A percentile compares a stretch with the other conserved stretches of the same genome.
phyloP scores from a whole-genome alignment of 2,113 vertebrate genomes.

The Pelecanoides urinatrix region DNA sequence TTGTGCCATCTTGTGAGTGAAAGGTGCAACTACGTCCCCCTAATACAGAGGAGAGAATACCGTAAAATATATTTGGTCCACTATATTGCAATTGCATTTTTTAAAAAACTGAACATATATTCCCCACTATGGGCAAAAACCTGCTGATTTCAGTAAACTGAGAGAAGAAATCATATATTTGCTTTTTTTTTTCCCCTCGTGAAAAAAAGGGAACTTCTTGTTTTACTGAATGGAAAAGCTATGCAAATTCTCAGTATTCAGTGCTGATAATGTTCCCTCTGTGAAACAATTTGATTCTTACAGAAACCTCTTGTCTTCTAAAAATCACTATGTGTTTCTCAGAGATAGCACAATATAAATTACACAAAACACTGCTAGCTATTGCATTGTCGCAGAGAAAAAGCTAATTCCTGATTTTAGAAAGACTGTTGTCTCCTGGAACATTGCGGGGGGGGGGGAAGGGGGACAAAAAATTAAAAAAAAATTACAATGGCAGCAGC shows the following conservation, averaged over 20 bases:
- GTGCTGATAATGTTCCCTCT: background rate
- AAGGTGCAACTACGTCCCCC: background rate
- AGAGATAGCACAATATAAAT: background rate
- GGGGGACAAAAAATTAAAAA: background rate
- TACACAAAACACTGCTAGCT: background rate
- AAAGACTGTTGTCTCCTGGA: background rate
- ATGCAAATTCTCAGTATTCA: background rate
- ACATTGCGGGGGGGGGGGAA: background rate
- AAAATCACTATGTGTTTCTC: background rate
- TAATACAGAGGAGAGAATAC: background rate
- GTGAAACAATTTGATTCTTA: background rate
- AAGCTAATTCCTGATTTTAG: background rate
- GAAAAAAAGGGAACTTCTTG: background rate
- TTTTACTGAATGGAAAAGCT: background rate
- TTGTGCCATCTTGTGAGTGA: constrained; percentile 72
- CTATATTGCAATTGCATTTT: background rate
- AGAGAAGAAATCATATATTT: background rate
- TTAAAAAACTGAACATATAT: background rate
- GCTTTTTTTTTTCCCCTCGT: accelerated
- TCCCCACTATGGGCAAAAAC: background rate
- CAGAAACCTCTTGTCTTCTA: background rate
- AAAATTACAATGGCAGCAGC: background rate
- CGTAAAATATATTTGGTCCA: background rate
- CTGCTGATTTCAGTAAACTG: background rate
- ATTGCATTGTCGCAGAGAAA: background rate